Percentiles rank a stretch among this genome's conserved stretches.
Conservation (phyloP, 2,113 vertebrate species). For the Chunga burmeisteri region DNA sequence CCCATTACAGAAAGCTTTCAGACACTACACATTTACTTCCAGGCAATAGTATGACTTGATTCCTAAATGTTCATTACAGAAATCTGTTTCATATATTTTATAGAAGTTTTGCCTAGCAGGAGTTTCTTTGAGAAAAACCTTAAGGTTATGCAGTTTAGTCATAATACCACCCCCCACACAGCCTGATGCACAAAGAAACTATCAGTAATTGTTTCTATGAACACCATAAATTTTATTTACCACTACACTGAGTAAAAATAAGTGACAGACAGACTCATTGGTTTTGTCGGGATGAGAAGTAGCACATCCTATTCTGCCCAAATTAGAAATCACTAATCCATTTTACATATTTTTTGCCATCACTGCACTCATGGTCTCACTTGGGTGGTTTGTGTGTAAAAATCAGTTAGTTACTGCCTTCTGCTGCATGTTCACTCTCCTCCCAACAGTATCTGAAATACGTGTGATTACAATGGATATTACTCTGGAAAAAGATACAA, state of each 20-base stretch:
- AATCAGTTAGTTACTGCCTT: background rate
- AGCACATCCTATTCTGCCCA: background rate
- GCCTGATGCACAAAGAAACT: background rate
- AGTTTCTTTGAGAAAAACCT: background rate
- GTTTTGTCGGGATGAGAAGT: background rate
- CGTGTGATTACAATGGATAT: background rate
- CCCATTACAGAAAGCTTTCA: background rate
- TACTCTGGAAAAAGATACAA: background rate
- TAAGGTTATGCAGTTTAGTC: background rate
- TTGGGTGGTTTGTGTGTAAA: background rate
- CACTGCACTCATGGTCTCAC: background rate
- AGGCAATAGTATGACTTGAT: background rate
- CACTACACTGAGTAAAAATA: background rate
- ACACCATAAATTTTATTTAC: background rate
- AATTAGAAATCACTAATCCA: background rate
- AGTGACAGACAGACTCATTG: background rate
- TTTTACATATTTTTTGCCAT: background rate
- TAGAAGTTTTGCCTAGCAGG: background rate
- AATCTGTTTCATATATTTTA: background rate
- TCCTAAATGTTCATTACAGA: background rate
- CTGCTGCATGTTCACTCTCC: background rate
- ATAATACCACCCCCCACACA: background rate
- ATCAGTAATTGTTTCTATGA: background rate
- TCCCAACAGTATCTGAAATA: background rate
- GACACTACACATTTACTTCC: background rate